phyloP scores from a whole-genome alignment of 2,113 vertebrate genomes.

The Rhinopomastus cyanomelas region DNA sequence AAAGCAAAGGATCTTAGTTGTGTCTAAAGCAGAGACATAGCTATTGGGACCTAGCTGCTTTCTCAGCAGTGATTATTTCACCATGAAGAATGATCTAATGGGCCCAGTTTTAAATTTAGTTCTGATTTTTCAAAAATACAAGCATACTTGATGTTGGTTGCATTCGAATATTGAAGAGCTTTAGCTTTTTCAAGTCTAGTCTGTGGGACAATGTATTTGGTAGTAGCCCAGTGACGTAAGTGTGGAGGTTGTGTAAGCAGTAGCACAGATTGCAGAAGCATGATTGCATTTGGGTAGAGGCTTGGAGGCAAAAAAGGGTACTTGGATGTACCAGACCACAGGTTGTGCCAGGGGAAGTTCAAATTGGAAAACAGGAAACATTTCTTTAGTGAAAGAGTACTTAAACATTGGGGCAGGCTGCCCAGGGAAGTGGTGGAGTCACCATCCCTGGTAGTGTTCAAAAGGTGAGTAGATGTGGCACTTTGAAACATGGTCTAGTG shows the following conservation, averaged over 20 bases:
- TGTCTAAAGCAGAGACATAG: background rate
- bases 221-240: background rate
- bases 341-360: too few species aligned
- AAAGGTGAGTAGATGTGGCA: too few species aligned
- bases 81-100: background rate
- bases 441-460: too few species aligned
- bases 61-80: background rate
- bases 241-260: background rate
- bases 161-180: background rate
- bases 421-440: too few species aligned
- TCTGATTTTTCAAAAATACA: background rate
- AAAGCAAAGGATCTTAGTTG: background rate
- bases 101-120: background rate
- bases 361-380: too few species aligned
- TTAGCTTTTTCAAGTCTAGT: background rate
- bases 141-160: background rate
- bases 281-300: background rate
- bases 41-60: accelerated
- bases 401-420: too few species aligned
- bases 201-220: background rate
- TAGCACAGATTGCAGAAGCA: background rate
- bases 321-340: too few species aligned
- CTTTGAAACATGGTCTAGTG: too few species aligned
- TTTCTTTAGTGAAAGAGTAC: too few species aligned
- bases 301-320: background rate